These are phyloP conservation scores for Calliopsis andreniformis DNA, from an alignment of 1,140 invertebrate species.

Conservation along the genomic window DNA sequence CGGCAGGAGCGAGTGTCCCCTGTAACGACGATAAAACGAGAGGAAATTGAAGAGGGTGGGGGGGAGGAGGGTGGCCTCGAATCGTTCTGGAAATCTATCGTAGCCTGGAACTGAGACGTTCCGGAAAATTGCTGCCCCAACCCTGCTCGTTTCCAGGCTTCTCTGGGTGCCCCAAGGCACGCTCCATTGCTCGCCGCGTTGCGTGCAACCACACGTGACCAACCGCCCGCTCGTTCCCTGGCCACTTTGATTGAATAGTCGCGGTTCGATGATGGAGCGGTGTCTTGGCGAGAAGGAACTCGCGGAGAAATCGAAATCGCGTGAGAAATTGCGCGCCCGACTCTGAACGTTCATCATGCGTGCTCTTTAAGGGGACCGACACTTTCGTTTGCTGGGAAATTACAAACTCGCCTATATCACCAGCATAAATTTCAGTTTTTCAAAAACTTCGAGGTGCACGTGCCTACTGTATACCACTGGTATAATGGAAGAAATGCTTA, in stretches of 20 bases:
- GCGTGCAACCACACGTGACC: slow-evolving; percentile 46
- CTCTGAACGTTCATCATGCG: background rate
- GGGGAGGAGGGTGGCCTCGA: slow-evolving; percentile 44
- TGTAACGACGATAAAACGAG: slow-evolving; percentile 26
- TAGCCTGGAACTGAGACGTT: slow-evolving; percentile 53
- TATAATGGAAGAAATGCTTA: too few species aligned
- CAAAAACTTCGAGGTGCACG: too few species aligned
- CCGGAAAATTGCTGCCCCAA: slow-evolving; percentile 59
- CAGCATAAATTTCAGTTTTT: too few species aligned
- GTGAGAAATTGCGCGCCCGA: slow-evolving; percentile 3
- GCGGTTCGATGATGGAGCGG: background rate
- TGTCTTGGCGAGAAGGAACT: background rate
- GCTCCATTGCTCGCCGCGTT: slow-evolving; percentile 44
- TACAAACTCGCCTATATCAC: too few species aligned
- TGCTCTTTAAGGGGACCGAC: too few species aligned
- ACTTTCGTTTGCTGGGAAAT: too few species aligned
- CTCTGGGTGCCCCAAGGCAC: slow-evolving; percentile 18
- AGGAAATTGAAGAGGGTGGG: slow-evolving; percentile 68
- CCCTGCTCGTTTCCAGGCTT: slow-evolving; percentile 13
- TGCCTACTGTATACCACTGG: too few species aligned
- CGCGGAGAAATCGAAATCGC: background rate
- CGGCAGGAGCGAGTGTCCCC: background rate
- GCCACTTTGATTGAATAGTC: slow-evolving; percentile 21
- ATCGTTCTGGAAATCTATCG: slow-evolving; percentile 71
- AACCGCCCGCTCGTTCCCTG: background rate